These are phyloP conservation scores for Lasioglossum marginatum DNA, from an alignment of 2,888 invertebrate genomes.

Conservation along the genomic window DNA sequence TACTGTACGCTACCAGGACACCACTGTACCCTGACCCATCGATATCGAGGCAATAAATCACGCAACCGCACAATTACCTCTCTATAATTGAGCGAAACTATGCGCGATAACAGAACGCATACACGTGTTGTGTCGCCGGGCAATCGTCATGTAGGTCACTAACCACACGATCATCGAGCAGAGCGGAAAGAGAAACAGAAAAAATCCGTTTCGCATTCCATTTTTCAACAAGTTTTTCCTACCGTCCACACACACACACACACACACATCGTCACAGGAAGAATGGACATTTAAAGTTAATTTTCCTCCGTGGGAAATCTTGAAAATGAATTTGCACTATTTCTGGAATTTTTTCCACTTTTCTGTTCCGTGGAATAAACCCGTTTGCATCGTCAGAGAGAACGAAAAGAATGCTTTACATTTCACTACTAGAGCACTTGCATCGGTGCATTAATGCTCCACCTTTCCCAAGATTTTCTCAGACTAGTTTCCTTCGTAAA, in stretches of 20 bases:
- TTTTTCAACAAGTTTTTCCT: neutral
- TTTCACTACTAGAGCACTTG: too few relatives aligned
- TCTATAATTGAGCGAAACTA: conserved; percentile 30
- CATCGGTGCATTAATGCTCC: too few relatives aligned
- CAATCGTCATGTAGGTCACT: neutral
- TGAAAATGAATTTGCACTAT: neutral
- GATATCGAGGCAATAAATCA: conserved; percentile 43
- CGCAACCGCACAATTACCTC: conserved; percentile 35
- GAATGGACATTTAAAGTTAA: neutral
- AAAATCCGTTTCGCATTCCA: neutral
- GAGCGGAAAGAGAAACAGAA: neutral
- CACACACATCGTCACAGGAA: neutral
- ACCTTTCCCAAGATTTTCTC: neutral
- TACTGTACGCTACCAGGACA: conserved; percentile 14
- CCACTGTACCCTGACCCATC: conserved; percentile 23
- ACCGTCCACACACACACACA: neutral
- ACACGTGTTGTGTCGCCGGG: neutral
- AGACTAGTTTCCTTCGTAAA: neutral
- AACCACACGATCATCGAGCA: neutral
- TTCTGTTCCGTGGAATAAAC: neutral
- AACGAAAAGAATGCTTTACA: neutral
- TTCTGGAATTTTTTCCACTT: neutral
- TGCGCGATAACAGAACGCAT: neutral
- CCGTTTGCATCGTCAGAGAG: neutral
- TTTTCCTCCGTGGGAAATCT: neutral